A percentile compares a stretch with the other conserved stretches of the same genome.
These are phyloP conservation scores for Sitta carolinensis DNA, from an alignment of 2,797 vertebrate genomes.

Conservation along the genomic window DNA sequence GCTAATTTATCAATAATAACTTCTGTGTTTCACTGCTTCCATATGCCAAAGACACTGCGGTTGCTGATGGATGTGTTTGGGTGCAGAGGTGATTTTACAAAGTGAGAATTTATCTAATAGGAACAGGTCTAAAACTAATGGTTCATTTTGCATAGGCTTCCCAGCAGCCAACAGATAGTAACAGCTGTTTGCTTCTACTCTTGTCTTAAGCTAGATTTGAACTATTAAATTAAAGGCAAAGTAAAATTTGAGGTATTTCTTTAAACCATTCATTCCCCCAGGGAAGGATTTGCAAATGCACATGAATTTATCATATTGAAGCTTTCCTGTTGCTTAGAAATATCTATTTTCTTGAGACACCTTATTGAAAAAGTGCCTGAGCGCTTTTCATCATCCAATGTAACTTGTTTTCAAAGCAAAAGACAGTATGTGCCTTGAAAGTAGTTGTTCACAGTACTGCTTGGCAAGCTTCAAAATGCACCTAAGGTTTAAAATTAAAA, in stretches of 20 bases:
- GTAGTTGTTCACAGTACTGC: neutral
- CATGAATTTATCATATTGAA: neutral
- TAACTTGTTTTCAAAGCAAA: neutral
- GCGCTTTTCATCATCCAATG: neutral
- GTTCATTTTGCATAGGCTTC: neutral
- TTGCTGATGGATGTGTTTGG: neutral
- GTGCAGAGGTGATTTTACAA: constrained; percentile 26
- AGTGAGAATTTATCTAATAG: neutral
- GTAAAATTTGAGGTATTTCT: constrained; percentile 16
- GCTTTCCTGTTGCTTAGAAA: constrained; percentile 15
- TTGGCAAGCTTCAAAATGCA: neutral
- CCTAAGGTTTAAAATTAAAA: neutral
- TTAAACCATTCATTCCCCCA: neutral
- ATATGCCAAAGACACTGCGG: neutral
- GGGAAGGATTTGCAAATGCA: constrained; percentile 22
- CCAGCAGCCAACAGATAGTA: neutral
- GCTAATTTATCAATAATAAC: constrained; percentile 3
- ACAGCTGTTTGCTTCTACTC: neutral
- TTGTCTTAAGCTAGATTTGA: neutral
- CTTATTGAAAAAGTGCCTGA: neutral
- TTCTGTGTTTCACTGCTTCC: neutral
- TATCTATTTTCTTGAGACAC: constrained; percentile 13
- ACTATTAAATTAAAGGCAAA: constrained; percentile 28
- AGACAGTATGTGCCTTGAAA: neutral
- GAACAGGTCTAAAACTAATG: neutral